Base-by-base conservation (phyloP, 2,797 vertebrate species). In the Lithobates pipiens region DNA sequence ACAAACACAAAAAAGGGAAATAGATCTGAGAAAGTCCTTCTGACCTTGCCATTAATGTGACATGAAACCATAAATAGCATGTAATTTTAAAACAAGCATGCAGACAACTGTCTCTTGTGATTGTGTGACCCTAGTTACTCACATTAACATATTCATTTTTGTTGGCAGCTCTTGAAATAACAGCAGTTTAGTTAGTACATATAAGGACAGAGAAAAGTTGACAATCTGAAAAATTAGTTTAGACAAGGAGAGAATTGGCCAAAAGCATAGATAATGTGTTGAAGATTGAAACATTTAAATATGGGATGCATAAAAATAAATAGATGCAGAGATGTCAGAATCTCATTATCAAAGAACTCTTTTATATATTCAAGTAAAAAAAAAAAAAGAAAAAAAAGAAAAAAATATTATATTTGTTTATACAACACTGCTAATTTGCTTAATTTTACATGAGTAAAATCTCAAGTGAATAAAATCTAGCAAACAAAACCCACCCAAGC, bases 211-310 rank as follows among this genome's bases (percentile, higher is more conserved):
- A 65, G 63, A 46, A 18, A 78, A 75, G 54, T 79, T 78, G 77
- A 80, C 61, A 85, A 67, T 79, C 27, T 39, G 69, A 80, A 74
- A 79, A 74, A 85, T 80, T 18, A 34, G 36, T 80, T 85, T 57
- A 50, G 83, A 85, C 77, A 85, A 44, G 36, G 34, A 44, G 36
- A 46, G 44, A 85, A 85, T 85, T 79, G 70, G 54, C 69, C 83
- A 50, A 85, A 73, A 80, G 77, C 83, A 72, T 29, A 73, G 46
- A 78, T 78, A 85, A 85, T 71, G 42, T 36, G 34, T 54, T 23
- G 54, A 73, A 73, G 68, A 63, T 29, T 67, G 27, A 79, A 65
- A 65, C 25, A 79, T 50, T 85, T 34, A 36, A 27, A 85, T 50
- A 75, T 34, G 6, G 57, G 32, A 67, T 74, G 39, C 18, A 21